A percentile compares a stretch with the other conserved stretches of the same genome.
Conservation (phyloP, 2,113 vertebrate genomes). For the Daboia siamensis region DNA sequence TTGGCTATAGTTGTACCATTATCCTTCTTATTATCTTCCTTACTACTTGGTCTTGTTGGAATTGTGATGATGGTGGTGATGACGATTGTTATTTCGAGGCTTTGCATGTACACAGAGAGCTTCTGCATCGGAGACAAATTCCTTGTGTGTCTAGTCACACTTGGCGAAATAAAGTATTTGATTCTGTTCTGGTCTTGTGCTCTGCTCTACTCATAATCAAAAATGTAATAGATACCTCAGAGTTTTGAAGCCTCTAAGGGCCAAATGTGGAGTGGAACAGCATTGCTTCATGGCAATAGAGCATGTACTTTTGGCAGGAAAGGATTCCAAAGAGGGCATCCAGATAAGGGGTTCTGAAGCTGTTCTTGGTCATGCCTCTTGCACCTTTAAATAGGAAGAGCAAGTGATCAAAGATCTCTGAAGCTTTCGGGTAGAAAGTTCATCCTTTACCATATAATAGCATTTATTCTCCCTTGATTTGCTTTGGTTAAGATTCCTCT, state of each 20-base stretch:
- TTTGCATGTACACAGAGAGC: not conserved
- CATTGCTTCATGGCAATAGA: too few species aligned
- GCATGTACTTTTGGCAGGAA: not conserved
- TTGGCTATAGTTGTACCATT: not conserved
- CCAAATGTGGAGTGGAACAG: too few species aligned
- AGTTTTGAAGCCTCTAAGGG: too few species aligned
- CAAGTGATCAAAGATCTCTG: not conserved
- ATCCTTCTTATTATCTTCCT: not conserved
- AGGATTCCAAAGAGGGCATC: not conserved
- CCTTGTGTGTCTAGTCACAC: not conserved
- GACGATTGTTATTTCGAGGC: not conserved
- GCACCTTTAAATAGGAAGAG: not conserved
- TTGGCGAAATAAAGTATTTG: not conserved
- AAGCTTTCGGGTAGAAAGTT: not conserved
- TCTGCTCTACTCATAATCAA: not conserved
- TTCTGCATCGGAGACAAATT: not conserved
- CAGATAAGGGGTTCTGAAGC: not conserved
- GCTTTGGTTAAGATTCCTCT: not conserved
- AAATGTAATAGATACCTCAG: not conserved
- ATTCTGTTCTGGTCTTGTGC: not conserved
- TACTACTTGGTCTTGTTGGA: not conserved
- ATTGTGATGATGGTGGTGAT: not conserved
- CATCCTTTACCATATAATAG: not conserved
- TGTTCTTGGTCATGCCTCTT: not conserved
- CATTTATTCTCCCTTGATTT: not conserved